Percentiles rank a stretch among this genome's conserved stretches.
Evolutionary conservation across 2,888 invertebrate species (phyloP).

Genomic region (Oxyscelio sp.): DNA sequence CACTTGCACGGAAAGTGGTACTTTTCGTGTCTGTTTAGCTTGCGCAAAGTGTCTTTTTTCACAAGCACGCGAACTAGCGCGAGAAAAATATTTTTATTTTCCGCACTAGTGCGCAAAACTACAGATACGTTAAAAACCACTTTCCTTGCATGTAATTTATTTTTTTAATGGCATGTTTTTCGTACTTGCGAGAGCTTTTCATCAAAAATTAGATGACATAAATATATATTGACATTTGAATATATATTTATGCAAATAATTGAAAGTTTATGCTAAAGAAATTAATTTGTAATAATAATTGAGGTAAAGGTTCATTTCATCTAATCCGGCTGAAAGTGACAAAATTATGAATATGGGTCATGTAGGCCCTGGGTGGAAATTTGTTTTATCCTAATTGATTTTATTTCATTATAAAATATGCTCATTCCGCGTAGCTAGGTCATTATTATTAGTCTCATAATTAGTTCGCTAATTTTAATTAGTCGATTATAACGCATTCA

Average conservation of each 20-base stretch:
- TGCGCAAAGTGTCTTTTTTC: too few relatives aligned
- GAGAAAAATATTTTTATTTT: too few relatives aligned
- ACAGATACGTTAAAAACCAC: too few relatives aligned
- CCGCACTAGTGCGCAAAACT: too few relatives aligned
- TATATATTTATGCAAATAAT: not conserved
- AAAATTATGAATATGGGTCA: constrained; percentile 23
- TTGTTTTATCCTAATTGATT: constrained; percentile 11
- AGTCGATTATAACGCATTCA: not conserved
- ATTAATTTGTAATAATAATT: constrained; percentile 1
- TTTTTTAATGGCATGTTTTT: too few relatives aligned
- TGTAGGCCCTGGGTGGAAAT: not conserved
- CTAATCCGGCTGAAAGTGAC: not conserved
- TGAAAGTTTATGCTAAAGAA: not conserved
- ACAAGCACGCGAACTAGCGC: too few relatives aligned
- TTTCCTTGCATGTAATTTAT: too few relatives aligned
- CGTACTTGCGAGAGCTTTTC: too few relatives aligned
- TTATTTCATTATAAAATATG: constrained; percentile 15
- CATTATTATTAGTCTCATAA: constrained; percentile 17
- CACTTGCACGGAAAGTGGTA: too few relatives aligned
- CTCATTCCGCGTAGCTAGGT: not conserved
- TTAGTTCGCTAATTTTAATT: constrained; percentile 28
- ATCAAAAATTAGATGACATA: not conserved
- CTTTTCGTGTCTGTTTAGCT: too few relatives aligned
- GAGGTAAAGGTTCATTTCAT: constrained; percentile 6
- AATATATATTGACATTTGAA: not conserved